Evolutionary conservation across 2,888 invertebrate species (phyloP), one percentile per base, ranked within the genome.

Genomic region (Branchipolynoe longqiensis): DNA sequence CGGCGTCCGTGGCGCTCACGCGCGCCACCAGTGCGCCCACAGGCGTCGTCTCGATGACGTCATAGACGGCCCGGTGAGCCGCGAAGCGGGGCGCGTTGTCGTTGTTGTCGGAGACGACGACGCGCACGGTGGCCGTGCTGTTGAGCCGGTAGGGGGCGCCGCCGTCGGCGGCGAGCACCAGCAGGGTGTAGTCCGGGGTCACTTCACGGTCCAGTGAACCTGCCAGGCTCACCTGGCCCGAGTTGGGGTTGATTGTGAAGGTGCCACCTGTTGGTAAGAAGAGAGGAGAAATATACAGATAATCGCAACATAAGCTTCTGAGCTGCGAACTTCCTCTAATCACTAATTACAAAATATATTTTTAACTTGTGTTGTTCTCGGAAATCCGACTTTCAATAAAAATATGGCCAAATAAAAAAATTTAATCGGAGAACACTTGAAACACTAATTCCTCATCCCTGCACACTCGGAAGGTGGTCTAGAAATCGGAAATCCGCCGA

Each of bases 31-130:
- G 86, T 31, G 89, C 87, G 4, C 92, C 93, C 0, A 90, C 88
- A 18, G 82, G 84, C n/a, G 87, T 87, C 4, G 89, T 89, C 86
- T 93, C 93, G 0, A 83, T 78, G 3, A 93, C 87, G 56, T 87
- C 89, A 4, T 90, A 86, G 56, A 88, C 87, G 58, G 87, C 85
- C 22, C 88, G 85, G 6, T 89, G 88, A n/a, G 88, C 88, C 36
- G 87, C 89, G 88, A 93, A 99, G 73, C 96, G 96, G 0, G 99
- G 99, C 0, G 97, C 96, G 94, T 99, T 98, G 94, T 99, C 99
- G 94, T 99, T 99, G 87, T 97, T 96, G 93, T 99, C 99, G 88
- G 96, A 95, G 0, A 99, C 97, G 88, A 96, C 95, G 12, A 99
- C 96, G 25, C 95, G 95, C 92, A 98, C 96, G 74, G 87, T 87